Evolutionary conservation across 2,113 vertebrate genomes (phyloP).

Genomic region (Symphodus melops): DNA sequence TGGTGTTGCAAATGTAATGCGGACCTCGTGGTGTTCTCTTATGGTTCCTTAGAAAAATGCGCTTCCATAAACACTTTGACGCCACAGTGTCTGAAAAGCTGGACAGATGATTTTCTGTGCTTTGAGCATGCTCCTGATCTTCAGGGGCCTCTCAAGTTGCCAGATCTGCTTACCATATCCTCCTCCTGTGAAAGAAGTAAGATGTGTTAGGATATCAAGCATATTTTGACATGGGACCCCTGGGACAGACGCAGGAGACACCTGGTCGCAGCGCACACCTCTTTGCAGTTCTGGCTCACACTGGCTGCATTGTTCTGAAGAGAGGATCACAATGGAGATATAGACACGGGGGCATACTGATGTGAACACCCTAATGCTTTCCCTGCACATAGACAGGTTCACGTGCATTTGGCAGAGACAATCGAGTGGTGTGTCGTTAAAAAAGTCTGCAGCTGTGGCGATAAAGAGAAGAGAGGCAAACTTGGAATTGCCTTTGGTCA

Average conservation of each 20-base stretch:
- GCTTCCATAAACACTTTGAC: neutral
- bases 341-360: neutral
- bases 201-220: slow-evolving; percentile 41
- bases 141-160: slow-evolving; percentile 28
- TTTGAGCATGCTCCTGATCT: slow-evolving; percentile 25
- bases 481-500: slow-evolving; percentile 62
- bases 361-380: slow-evolving; percentile 37
- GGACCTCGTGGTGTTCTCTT: neutral
- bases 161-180: slow-evolving; percentile 27
- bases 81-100: slow-evolving; percentile 3
- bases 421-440: slow-evolving; percentile 53
- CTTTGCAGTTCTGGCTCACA: slow-evolving; percentile 55
- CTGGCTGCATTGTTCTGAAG: slow-evolving; percentile 59
- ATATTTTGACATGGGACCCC: slow-evolving; percentile 46
- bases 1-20: neutral
- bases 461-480: slow-evolving; percentile 71
- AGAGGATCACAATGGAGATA: slow-evolving; percentile 46
- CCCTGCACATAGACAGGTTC: slow-evolving; percentile 50
- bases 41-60: neutral
- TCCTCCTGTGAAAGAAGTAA: slow-evolving; percentile 31
- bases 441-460: slow-evolving; percentile 63
- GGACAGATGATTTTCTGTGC: neutral
- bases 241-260: slow-evolving; percentile 65
- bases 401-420: slow-evolving; percentile 27
- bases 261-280: slow-evolving; percentile 61